Evolutionary conservation across 2,113 vertebrate genomes (phyloP).

Genomic region (Phyllostomus hastatus): DNA sequence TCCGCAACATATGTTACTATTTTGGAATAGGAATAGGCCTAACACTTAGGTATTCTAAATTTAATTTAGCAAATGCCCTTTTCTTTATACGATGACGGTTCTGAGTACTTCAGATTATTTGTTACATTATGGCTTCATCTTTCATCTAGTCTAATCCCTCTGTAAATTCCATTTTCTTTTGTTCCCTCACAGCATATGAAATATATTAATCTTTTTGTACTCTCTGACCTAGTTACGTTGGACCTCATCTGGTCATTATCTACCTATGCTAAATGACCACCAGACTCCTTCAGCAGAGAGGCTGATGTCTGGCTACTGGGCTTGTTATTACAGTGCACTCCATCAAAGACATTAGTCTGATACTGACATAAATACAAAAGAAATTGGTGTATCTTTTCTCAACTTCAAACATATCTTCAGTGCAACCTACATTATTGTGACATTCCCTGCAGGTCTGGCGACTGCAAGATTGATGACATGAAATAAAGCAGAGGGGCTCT

Average conservation of each 20-base stretch:
- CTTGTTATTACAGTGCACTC: conserved; percentile 57
- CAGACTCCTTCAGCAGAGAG: conserved; percentile 51
- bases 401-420: conserved; percentile 67
- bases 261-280: background rate
- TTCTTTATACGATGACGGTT: background rate
- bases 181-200: conserved; percentile 19
- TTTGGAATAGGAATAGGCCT: background rate
- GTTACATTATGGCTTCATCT: background rate
- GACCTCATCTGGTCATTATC: background rate
- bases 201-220: conserved; percentile 43
- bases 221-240: conserved; percentile 29
- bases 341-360: conserved; percentile 67
- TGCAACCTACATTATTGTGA: conserved; percentile 62
- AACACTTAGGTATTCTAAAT: background rate
- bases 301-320: conserved; percentile 37
- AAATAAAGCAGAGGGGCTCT: conserved; percentile 65
- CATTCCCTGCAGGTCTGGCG: conserved; percentile 72
- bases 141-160: background rate
- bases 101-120: background rate
- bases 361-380: conserved; percentile 64
- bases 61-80: background rate
- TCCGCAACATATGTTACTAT: background rate
- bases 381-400: conserved; percentile 57
- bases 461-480: conserved; percentile 74
- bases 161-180: conserved; percentile 32